Percentiles rank a stretch among this genome's conserved stretches.
phyloP scores from a whole-genome alignment of 2,113 vertebrate genomes.

The Cinclus mexicanus region DNA sequence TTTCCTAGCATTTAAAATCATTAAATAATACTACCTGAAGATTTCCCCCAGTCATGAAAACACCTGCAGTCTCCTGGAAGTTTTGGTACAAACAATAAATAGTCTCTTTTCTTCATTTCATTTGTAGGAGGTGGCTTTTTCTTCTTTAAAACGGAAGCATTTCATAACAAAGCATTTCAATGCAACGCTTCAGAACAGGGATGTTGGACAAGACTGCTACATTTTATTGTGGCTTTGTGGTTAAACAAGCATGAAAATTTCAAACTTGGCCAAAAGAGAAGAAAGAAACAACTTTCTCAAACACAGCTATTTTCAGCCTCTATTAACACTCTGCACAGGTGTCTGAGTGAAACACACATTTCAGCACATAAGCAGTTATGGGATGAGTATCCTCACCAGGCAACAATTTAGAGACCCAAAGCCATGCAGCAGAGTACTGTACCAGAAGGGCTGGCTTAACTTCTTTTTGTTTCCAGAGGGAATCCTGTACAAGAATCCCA shows the following conservation, averaged over 20 bases:
- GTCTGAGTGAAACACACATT: background rate
- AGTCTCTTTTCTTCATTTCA: background rate
- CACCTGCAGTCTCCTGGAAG: background rate
- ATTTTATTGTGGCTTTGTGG: conserved; percentile 52
- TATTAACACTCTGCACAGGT: background rate
- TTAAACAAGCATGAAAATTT: conserved; percentile 21
- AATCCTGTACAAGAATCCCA: background rate
- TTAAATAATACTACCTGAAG: background rate
- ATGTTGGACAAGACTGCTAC: conserved; percentile 10
- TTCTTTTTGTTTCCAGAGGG: background rate
- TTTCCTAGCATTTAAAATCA: background rate
- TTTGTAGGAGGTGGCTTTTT: background rate
- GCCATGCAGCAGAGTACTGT: background rate
- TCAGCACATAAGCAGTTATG: background rate
- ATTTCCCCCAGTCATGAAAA: background rate
- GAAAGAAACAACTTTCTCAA: conserved; percentile 24
- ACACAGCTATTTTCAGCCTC: background rate
- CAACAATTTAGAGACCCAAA: background rate
- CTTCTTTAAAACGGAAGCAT: background rate
- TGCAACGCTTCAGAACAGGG: background rate
- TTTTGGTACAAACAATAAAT: background rate
- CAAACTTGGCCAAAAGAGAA: conserved; percentile 7
- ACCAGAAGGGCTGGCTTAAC: background rate
- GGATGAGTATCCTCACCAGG: background rate
- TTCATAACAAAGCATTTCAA: conserved; percentile 28